These are phyloP conservation scores for Jaculus jaculus DNA, from an alignment of 2,113 vertebrate genomes.

Conservation along the genomic window DNA sequence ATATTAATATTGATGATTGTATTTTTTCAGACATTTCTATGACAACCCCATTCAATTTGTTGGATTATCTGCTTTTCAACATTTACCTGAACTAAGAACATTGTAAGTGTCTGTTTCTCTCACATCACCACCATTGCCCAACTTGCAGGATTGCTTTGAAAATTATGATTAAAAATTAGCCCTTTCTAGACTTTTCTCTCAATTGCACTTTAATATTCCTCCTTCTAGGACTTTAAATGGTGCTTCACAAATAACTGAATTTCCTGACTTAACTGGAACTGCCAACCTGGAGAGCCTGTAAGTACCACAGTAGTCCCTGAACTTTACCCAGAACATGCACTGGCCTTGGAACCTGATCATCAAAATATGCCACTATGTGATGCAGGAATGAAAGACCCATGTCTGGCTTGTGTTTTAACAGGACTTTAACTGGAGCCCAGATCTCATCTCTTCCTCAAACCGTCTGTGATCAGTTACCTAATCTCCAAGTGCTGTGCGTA, in stretches of 20 bases:
- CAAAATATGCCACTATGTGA: conserved; percentile 15
- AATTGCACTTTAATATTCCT: conserved; percentile 51
- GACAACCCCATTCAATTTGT: conserved; percentile 95
- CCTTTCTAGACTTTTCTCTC: conserved; percentile 28
- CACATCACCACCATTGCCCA: neutral
- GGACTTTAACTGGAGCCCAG: conserved; percentile 94
- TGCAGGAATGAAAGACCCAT: conserved; percentile 18
- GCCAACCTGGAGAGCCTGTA: conserved; percentile 94
- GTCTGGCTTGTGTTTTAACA: conserved; percentile 82
- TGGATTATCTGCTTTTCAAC: conserved; percentile 93
- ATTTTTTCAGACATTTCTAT: conserved; percentile 92
- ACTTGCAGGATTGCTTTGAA: neutral
- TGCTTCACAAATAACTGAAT: conserved; percentile 93
- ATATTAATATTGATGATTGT: conserved; percentile 50
- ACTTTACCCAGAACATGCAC: neutral
- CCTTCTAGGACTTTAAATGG: conserved; percentile 93
- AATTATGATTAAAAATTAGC: neutral
- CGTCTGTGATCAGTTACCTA: conserved; percentile 92
- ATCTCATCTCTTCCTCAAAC: conserved; percentile 90
- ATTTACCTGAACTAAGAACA: conserved; percentile 92
- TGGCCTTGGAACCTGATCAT: conserved; percentile 17
- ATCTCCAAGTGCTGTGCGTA: conserved; percentile 95
- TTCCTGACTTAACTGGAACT: conserved; percentile 95
- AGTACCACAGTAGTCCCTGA: conserved; percentile 79
- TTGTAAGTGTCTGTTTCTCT: conserved; percentile 83